These are phyloP conservation scores for Dusona sp. DNA, from an alignment of 2,888 invertebrate species.

Conservation along the genomic window DNA sequence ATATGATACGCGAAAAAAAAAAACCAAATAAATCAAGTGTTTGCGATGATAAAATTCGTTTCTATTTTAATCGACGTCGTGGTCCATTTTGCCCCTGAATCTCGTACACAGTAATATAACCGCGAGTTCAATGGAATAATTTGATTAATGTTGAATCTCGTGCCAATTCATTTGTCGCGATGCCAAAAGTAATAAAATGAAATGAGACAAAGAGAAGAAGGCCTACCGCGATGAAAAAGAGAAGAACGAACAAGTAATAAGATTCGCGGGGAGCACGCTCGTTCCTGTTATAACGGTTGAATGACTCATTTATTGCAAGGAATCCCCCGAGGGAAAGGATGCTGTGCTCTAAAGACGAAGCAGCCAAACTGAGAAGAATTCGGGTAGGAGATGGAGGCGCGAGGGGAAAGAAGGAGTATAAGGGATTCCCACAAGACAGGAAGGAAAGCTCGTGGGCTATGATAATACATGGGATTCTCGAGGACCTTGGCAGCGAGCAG, in stretches of 20 bases:
- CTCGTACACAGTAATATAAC: not conserved
- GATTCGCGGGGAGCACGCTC: constrained; percentile 22
- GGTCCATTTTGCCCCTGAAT: too few relatives aligned
- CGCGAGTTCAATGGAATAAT: constrained; percentile 49
- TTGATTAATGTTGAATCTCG: constrained; percentile 37
- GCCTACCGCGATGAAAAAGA: not conserved
- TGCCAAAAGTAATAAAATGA: constrained; percentile 30
- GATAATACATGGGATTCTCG: constrained; percentile 64
- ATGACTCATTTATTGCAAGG: constrained; percentile 61
- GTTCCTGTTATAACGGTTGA: constrained; percentile 32
- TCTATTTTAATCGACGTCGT: not conserved
- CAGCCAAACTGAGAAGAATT: not conserved
- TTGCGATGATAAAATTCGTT: not conserved
- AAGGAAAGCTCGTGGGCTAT: constrained; percentile 44
- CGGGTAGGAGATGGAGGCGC: not conserved
- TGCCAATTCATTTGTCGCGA: constrained; percentile 51
- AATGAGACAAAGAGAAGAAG: constrained; percentile 16
- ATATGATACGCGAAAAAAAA: not conserved
- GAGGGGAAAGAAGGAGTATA: not conserved
- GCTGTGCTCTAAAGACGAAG: constrained; percentile 31
- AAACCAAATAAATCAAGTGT: not conserved
- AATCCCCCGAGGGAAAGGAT: constrained; percentile 43
- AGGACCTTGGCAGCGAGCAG: constrained; percentile 54
- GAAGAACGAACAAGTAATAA: constrained; percentile 10
- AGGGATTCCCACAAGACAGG: constrained; percentile 40